Evolutionary conservation across 2,888 invertebrate species (phyloP), one percentile per base, ranked within the genome.

Genomic region (Conus canariensis): DNA sequence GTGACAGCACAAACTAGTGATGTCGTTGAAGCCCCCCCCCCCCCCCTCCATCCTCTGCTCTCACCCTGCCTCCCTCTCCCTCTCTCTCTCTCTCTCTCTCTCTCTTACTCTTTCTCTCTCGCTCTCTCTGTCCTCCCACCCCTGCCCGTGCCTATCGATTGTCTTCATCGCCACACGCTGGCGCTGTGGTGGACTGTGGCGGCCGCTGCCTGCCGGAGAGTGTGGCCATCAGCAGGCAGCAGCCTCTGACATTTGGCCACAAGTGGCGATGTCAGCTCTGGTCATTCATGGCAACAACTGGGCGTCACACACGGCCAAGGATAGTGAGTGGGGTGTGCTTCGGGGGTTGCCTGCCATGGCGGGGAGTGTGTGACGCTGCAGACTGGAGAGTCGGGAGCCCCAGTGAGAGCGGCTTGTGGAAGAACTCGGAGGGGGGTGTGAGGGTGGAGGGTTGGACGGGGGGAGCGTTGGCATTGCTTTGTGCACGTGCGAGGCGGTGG

Each of bases 41-140:
- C 45, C 45, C 4, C 45, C 45, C 45, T 4, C 45, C 45, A 2
- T 4, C 4, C 45, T 45, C 8, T 22, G n/a, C 86, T 86, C 19
- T 86, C 86, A 14, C 25, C 25, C 12, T 86, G 59, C 45, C 25
- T 86, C 86, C 9, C 86, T 86, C 86, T 86, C 86, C 9, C 59
- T 86, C 59, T 86, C 86, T 86, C 86, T 86, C 86, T 86, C 86
- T 86, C 86, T 86, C 86, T 22, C 60, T 86, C 59, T 22, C 70
- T 22, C 70, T 74, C 8, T 74, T n/a, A 10, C 70, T 74, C 70
- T 10, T 1, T 22, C 70, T 22, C 70, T 22, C 16, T 74, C 2
- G 9, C 14, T 22, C 1, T 74, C 70, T 74, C 70, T 74, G 19
- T 22, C 8, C n/a, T 8, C 70, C 22, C 22, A 22, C 22, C 22